Evolutionary conservation across 2,797 vertebrate genomes (phyloP).

Genomic region (Protosalanx chinensis): DNA sequence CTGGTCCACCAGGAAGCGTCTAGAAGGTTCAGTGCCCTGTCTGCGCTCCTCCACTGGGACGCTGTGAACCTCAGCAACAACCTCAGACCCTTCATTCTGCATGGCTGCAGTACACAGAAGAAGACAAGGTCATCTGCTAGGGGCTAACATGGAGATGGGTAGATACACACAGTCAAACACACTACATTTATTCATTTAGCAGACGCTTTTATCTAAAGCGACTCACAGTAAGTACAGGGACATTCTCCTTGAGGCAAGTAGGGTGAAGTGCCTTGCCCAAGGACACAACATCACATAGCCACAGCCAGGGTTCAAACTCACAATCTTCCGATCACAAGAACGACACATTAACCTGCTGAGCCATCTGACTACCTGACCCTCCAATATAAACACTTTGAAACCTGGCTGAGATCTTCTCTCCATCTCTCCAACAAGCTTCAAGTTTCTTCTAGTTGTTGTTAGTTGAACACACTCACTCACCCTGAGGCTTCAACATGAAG

Average conservation of each 20-base stretch:
- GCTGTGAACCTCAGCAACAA: constrained; percentile 8
- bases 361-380: no score
- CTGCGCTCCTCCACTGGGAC: constrained; percentile 11
- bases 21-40: constrained; percentile 30
- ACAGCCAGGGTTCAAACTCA: no score
- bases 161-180: not conserved
- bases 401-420: constrained; percentile 37
- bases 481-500: no score
- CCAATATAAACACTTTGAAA: constrained; percentile 29
- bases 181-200: no score
- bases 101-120: not conserved
- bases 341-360: no score
- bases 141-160: not conserved
- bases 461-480: no score
- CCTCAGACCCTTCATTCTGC: constrained; percentile 42
- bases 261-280: no score
- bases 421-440: constrained; percentile 45
- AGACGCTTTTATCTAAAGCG: no score
- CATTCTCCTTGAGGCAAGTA: no score
- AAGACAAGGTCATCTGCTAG: not conserved
- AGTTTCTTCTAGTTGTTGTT: not conserved
- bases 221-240: no score
- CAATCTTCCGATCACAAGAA: no score
- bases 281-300: no score
- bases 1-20: constrained; percentile 53